A percentile compares a stretch with the other conserved stretches of the same genome.
These are phyloP conservation scores for Heliangelus exortis DNA, from an alignment of 2,797 vertebrate genomes.

Conservation along the genomic window DNA sequence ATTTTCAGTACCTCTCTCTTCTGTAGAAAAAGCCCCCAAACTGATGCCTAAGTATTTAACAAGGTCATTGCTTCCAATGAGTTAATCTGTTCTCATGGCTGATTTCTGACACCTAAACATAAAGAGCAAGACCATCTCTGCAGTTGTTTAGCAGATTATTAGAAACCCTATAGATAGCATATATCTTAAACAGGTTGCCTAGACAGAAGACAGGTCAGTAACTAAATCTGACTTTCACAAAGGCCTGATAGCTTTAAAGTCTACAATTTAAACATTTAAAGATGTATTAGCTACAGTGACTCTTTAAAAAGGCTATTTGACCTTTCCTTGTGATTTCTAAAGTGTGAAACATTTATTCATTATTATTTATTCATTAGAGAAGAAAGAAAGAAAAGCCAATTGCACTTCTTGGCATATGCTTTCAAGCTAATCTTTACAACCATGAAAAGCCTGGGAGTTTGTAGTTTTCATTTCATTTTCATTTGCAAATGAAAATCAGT, in stretches of 20 bases:
- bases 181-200: neutral
- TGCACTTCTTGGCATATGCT: neutral
- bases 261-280: neutral
- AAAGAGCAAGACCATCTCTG: neutral
- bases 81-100: neutral
- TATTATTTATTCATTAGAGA: neutral
- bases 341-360: neutral
- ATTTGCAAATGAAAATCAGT: constrained; percentile 17
- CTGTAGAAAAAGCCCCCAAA: neutral
- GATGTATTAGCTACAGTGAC: neutral
- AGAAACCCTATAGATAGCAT: rapidly evolving
- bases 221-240: neutral
- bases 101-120: neutral
- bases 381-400: constrained; percentile 15
- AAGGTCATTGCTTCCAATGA: neutral
- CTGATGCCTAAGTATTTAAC: neutral
- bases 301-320: neutral
- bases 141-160: neutral
- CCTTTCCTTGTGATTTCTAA: neutral
- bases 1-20: neutral
- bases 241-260: neutral
- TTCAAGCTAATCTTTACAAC: constrained; percentile 29
- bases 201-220: neutral
- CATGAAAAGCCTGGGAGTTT: neutral
- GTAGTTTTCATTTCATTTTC: neutral